Evolutionary conservation across 2,888 invertebrate species (phyloP), one percentile per base, ranked within the genome.

Genomic region (Augiades crinisus): DNA sequence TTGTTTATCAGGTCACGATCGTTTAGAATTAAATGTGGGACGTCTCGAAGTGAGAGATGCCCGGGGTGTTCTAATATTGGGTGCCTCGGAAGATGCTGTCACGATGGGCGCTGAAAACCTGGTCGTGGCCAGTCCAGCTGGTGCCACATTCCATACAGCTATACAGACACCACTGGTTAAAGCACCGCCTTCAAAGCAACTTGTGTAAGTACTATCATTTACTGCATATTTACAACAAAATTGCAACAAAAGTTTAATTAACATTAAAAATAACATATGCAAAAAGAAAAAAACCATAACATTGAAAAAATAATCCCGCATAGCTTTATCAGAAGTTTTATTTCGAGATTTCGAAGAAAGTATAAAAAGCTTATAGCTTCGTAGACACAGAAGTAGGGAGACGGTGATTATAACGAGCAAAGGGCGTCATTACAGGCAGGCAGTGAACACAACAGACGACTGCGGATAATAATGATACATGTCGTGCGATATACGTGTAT

Each of bases 111-210:
- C 96, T 7, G 95, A 96, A 62, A 92, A 93, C 45, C 91, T 97
- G 55, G 91, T 93, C 62, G 93, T 97, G 59, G 93, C 93, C 68
- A 96, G 97, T 50, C 93, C 95, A 53, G 96, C 96, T 14, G 97
- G 97, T 24, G 95, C 95, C 54, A 93, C 94, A 60, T 94, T 98
- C 75, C 94, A 95, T 63, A 95, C 95, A 37, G 96, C 97, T 49
- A 92, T 96, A 44, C 97, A 97, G 82, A 96, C 97, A 47, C 94
- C 96, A 1, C 87, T 95, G 58, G 94, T 98, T 50, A 92, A 94
- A 67, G 95, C 97, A 4, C 95, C 95, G 62, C 94, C 96, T 14
- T 94, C 96, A 22, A 94, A 95, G 67, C 95, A 95, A 72, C 91
- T 97, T 60, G 94, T 94, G 97, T 97, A 87, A 91, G 91, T 81